Evolutionary conservation across 1,140 invertebrate species (phyloP).

Genomic region (Drosophila littoralis): DNA sequence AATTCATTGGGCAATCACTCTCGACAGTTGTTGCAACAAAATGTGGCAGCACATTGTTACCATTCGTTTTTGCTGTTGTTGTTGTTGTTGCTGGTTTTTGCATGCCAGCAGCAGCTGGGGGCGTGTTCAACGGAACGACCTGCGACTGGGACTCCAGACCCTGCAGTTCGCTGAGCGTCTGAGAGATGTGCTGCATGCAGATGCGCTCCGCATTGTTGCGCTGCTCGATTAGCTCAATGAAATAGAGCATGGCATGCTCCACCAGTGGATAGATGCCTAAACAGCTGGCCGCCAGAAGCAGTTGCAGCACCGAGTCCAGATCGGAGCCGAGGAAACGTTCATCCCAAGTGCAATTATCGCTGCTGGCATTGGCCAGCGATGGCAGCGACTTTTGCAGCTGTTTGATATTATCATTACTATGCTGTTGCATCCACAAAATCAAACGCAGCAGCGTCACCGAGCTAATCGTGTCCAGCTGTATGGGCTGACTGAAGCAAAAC

Average conservation of each 20-base stretch:
- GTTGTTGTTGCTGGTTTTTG: not conserved
- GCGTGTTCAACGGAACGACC: not conserved
- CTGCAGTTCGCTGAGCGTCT: not conserved
- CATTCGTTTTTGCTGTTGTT: not conserved
- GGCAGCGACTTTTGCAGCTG: conserved; percentile 8
- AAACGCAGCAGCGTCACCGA: conserved; percentile 31
- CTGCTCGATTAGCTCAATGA: conserved; percentile 20
- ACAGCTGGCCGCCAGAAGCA: conserved; percentile 43
- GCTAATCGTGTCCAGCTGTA: conserved; percentile 27
- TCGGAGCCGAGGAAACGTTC: conserved; percentile 16
- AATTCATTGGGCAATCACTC: conserved; percentile 1
- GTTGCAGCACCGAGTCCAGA: conserved; percentile 18
- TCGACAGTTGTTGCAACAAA: not conserved
- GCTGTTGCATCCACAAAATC: conserved; percentile 51
- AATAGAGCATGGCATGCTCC: conserved; percentile 20
- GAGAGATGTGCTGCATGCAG: not conserved
- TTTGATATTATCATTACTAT: conserved; percentile 12
- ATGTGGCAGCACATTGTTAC: not conserved
- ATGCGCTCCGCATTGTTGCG: conserved; percentile 9
- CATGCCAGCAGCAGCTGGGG: not conserved
- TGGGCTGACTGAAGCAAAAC: conserved; percentile 11
- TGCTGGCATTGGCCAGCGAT: not conserved
- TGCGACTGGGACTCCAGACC: not conserved
- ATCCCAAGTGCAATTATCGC: conserved; percentile 22
- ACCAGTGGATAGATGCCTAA: conserved; percentile 39